phyloP scores from a whole-genome alignment of 2,888 invertebrate species.

The Euclidia mi region DNA sequence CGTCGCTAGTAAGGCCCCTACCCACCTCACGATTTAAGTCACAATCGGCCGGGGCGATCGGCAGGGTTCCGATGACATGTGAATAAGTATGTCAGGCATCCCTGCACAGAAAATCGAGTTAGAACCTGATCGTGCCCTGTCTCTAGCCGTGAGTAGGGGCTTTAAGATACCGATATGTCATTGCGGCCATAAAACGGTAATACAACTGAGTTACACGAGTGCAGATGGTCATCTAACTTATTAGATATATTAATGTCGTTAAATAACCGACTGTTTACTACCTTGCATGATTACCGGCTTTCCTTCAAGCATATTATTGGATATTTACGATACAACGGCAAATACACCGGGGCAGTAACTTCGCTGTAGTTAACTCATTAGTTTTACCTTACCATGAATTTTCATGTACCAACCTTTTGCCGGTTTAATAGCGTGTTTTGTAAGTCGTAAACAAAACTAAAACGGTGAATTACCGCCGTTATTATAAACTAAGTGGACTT shows the following conservation, averaged over 20 bases:
- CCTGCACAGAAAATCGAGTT: not conserved
- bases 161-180: constrained; percentile 48
- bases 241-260: constrained; percentile 52
- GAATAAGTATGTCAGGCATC: too few relatives aligned
- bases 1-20: constrained; percentile 12
- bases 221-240: constrained; percentile 52
- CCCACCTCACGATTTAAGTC: not conserved
- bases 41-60: constrained; percentile 1
- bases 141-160: not conserved
- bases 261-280: constrained; percentile 50
- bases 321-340: constrained; percentile 27
- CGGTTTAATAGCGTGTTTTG: constrained; percentile 9
- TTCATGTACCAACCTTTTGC: constrained; percentile 11
- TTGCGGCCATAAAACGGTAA: constrained; percentile 52
- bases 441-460: constrained; percentile 16
- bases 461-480: constrained; percentile 20
- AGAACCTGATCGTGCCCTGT: not conserved
- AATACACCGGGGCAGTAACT: constrained; percentile 10
- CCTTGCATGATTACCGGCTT: constrained; percentile 28
- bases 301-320: constrained; percentile 34
- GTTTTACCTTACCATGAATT: constrained; percentile 11
- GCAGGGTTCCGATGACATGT: not conserved
- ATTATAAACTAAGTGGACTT: constrained; percentile 7
- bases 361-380: constrained; percentile 9
- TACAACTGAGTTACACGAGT: constrained; percentile 34